phyloP scores from a whole-genome alignment of 2,113 vertebrate genomes.

The Myodes glareolus region DNA sequence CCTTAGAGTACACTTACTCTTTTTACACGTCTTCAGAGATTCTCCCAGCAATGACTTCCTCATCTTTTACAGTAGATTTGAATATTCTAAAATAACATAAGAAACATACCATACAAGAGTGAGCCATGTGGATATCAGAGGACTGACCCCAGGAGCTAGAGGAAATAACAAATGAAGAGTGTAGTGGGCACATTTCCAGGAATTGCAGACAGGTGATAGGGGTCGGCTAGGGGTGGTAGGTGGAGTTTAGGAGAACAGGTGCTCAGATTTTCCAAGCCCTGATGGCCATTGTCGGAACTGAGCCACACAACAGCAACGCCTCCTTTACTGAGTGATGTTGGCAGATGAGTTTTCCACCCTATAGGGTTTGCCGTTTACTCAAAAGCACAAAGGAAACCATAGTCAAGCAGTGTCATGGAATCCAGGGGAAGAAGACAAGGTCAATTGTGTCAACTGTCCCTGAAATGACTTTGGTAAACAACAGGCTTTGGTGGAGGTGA shows the following conservation, averaged over 20 bases:
- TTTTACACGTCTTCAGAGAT: neutral
- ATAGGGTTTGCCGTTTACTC: conserved; percentile 49
- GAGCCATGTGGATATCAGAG: neutral
- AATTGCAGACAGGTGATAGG: too few relatives aligned
- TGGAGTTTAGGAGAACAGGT: neutral
- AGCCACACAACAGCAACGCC: neutral
- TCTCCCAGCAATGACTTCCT: neutral
- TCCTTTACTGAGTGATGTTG: neutral
- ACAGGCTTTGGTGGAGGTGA: neutral
- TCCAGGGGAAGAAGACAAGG: conserved; percentile 28
- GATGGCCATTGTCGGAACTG: neutral
- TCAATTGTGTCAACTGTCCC: neutral
- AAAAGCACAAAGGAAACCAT: neutral
- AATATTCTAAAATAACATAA: neutral
- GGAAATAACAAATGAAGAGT: neutral
- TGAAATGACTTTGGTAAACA: conserved; percentile 50
- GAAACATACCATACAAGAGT: neutral
- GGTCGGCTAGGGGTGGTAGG: neutral
- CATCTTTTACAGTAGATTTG: neutral
- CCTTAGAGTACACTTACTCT: neutral
- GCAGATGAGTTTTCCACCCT: neutral
- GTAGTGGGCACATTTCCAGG: neutral
- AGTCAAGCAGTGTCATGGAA: conserved; percentile 50
- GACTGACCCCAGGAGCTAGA: neutral
- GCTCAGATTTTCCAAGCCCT: neutral